Evolutionary conservation across 1,140 invertebrate species (phyloP), one percentile per base, ranked within the genome.

Genomic region (Pinna nobilis): DNA sequence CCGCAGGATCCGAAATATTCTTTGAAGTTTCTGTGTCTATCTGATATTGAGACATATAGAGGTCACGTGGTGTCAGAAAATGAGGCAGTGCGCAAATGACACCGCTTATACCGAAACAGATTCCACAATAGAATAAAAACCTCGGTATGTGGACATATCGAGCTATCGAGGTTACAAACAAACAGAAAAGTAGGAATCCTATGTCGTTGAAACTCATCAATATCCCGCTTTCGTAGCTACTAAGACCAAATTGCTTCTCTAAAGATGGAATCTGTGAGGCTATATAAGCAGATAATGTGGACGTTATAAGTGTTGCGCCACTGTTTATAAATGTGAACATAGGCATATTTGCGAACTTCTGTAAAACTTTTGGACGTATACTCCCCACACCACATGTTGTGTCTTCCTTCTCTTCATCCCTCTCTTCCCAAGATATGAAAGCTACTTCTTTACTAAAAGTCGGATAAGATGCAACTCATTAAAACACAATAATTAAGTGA

Each of bases 201-300:
- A 78, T 72, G 20, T 81, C 76, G 37, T 78, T 78, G 33, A 69
- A 78, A 39, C 76, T 76, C 9, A 78, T 35, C 13, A 81, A 33
- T 32, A 81, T 51, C 0, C 79, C 79, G 28, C 57, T 76, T n/a
- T 78, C 72, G 3, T 65, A 67, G 44, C 79, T 81, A 28, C 70
- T 73, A 1, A 81, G 37, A 13, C 76, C 76, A 50, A 76, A 81
- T 49, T 81, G 79, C 39, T 78, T 81, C 61, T 81, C 79, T 11
- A 81, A 66, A 3, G 70, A 71, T 13, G 79, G 70, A 35, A 78
- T 78, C 60, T 81, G 79, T 5, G 79, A 81, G 3, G 57, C 55
- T 15, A 81, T 69, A 47, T 78, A 78, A 2, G 51, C 30, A n/a
- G 41, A 32, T 15, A 76, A 18, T 1, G 51, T 63, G 0, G 55